These are phyloP conservation scores for Trichoplusia ni DNA, from an alignment of 1,140 invertebrate species.

Conservation along the genomic window DNA sequence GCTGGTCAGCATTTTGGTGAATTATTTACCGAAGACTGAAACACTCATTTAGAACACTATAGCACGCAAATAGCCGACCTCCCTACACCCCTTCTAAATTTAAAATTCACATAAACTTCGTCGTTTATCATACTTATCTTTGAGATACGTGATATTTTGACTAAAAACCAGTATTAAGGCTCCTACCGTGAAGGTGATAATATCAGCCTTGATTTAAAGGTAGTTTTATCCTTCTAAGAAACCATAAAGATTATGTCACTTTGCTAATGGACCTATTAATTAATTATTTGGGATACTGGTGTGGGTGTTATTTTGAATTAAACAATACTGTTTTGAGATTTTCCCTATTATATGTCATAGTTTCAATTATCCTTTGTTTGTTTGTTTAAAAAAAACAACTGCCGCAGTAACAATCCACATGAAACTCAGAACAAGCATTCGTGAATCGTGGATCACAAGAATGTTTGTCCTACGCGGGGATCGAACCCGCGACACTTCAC, in stretches of 20 bases:
- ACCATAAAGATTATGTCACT: conserved; percentile 63
- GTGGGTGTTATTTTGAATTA: conserved; percentile 10
- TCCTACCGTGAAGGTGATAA: conserved; percentile 44
- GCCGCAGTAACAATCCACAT: no score
- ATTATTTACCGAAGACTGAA: no score
- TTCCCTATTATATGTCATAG: neutral
- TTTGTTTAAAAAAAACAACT: no score
- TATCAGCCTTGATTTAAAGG: conserved; percentile 53
- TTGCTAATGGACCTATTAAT: conserved; percentile 60
- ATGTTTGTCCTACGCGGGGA: no score
- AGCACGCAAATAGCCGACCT: no score
- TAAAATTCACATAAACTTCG: conserved; percentile 25
- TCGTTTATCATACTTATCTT: conserved; percentile 41
- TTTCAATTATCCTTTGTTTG: no score
- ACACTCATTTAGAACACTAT: no score
- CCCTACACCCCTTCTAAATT: neutral
- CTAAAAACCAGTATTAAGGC: conserved; percentile 50
- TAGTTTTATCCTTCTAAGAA: conserved; percentile 37
- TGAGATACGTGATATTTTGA: conserved; percentile 47
- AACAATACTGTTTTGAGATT: neutral
- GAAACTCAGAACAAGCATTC: no score
- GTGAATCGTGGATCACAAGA: no score
- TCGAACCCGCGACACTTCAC: no score
- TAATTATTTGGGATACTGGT: conserved; percentile 52
- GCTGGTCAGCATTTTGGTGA: no score